Evolutionary conservation across 2,888 invertebrate species (phyloP).

Genomic region (Cheilosia grossa): DNA sequence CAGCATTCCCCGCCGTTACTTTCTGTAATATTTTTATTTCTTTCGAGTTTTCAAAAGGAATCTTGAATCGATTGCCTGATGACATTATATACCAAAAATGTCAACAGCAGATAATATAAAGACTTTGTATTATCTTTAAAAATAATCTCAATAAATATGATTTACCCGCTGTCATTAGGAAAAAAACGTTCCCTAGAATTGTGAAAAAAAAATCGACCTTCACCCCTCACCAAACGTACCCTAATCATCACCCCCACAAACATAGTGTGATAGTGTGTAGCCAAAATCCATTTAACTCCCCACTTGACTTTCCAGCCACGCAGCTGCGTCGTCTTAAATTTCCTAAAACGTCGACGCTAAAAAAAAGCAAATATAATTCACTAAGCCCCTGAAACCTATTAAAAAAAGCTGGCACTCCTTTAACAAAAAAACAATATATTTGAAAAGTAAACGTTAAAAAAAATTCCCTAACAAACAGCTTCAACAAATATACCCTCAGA

Average conservation of each 20-base stretch:
- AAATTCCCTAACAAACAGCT: slow-evolving; percentile 32
- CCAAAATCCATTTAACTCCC: slow-evolving; percentile 61
- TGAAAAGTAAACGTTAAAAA: slow-evolving; percentile 11
- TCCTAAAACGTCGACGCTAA: slow-evolving; percentile 22
- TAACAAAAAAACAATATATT: slow-evolving; percentile 5
- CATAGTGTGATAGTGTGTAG: slow-evolving; percentile 18
- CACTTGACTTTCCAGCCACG: slow-evolving; percentile 61
- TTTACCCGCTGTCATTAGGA: neutral
- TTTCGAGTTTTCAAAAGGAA: too few relatives aligned
- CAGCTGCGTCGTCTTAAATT: slow-evolving; percentile 68
- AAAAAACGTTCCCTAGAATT: neutral
- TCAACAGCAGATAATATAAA: too few relatives aligned
- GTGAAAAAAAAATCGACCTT: neutral
- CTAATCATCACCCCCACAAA: slow-evolving; percentile 43
- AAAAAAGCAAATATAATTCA: slow-evolving; percentile 34
- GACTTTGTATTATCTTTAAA: too few relatives aligned
- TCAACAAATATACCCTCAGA: slow-evolving; percentile 45
- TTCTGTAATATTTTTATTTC: too few relatives aligned
- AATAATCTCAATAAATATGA: neutral
- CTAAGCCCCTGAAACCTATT: slow-evolving; percentile 25
- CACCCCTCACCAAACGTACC: slow-evolving; percentile 36
- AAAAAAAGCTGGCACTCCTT: slow-evolving; percentile 30
- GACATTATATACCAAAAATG: too few relatives aligned
- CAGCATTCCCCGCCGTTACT: too few relatives aligned
- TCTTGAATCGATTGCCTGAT: too few relatives aligned